phyloP scores from a whole-genome alignment of 1,140 invertebrate species.

The Euschistus heros region DNA sequence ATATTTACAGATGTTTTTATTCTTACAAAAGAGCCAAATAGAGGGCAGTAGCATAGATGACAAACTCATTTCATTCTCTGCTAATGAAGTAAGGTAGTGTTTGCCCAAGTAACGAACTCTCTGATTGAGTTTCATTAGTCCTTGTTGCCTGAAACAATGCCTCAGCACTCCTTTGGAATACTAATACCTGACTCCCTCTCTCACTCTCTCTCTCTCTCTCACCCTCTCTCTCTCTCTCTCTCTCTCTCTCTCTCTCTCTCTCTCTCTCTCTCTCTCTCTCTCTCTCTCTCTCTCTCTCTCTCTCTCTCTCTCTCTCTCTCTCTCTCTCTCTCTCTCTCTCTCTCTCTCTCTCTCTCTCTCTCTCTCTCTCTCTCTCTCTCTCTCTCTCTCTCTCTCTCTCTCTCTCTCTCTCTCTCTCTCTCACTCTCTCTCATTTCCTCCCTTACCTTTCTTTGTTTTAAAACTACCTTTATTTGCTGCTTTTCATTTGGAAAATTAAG shows the following conservation, averaged over 20 bases:
- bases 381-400: conserved; percentile 18
- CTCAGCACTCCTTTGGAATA: conserved; percentile 4
- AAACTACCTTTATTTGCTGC: too few relatives aligned
- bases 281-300: conserved; percentile 20
- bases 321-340: conserved; percentile 20
- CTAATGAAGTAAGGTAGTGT: conserved; percentile 10
- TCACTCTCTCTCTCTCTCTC: conserved; percentile 12
- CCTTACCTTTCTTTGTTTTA: conserved; percentile 9
- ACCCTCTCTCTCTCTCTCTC: conserved; percentile 20
- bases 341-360: conserved; percentile 20
- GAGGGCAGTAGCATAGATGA: background rate
- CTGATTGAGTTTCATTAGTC: conserved; percentile 8
- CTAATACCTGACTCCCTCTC: conserved; percentile 11
- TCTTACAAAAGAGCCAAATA: background rate
- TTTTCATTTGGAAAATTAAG: too few relatives aligned
- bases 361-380: conserved; percentile 19
- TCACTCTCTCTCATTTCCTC: conserved; percentile 32
- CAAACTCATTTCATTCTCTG: background rate
- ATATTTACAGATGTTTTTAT: background rate
- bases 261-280: conserved; percentile 21
- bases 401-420: conserved; percentile 20
- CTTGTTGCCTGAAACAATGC: conserved; percentile 6
- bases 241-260: conserved; percentile 22
- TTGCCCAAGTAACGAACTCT: conserved; percentile 6
- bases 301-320: conserved; percentile 19